phyloP scores from a whole-genome alignment of 2,797 vertebrate species.

The Protosalanx chinensis region DNA sequence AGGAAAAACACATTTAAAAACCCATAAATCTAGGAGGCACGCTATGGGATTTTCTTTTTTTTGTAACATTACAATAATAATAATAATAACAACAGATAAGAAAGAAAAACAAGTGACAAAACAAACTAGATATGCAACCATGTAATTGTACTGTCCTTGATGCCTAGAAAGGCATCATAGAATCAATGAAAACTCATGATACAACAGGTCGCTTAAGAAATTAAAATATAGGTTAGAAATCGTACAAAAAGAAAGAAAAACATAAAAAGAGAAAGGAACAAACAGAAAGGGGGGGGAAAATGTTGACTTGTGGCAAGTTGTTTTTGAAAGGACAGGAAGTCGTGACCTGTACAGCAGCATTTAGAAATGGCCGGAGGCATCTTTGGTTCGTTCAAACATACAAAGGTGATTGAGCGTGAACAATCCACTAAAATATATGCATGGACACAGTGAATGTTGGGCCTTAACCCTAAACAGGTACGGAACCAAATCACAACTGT shows the following conservation, averaged over 20 bases:
- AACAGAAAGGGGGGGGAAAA: slow-evolving; percentile 57
- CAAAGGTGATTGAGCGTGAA: slow-evolving; percentile 81
- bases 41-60: slow-evolving; percentile 86
- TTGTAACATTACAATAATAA: slow-evolving; percentile 58
- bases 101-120: slow-evolving; percentile 81
- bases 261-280: slow-evolving; percentile 27
- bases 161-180: slow-evolving; percentile 62
- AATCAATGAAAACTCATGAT: slow-evolving; percentile 86
- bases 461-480: slow-evolving; percentile 66
- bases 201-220: slow-evolving; percentile 82
- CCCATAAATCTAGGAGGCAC: slow-evolving; percentile 99
- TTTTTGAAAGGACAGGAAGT: slow-evolving; percentile 96
- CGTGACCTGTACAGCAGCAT: slow-evolving; percentile 97
- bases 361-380: slow-evolving; percentile 96
- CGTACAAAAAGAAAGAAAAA: slow-evolving; percentile 58
- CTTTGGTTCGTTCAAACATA: slow-evolving; percentile 98
- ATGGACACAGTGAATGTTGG: slow-evolving; percentile 66
- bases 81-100: slow-evolving; percentile 72
- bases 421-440: slow-evolving; percentile 71
- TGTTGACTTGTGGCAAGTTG: slow-evolving; percentile 82
- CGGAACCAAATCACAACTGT: slow-evolving; percentile 61
- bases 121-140: slow-evolving; percentile 76
- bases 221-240: slow-evolving; percentile 67
- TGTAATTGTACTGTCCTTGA: slow-evolving; percentile 68
- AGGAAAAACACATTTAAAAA: slow-evolving; percentile 95